A percentile compares a stretch with the other conserved stretches of the same genome.
These are phyloP conservation scores for Gadus chalcogrammus DNA, from an alignment of 2,113 vertebrate genomes.

Conservation along the genomic window DNA sequence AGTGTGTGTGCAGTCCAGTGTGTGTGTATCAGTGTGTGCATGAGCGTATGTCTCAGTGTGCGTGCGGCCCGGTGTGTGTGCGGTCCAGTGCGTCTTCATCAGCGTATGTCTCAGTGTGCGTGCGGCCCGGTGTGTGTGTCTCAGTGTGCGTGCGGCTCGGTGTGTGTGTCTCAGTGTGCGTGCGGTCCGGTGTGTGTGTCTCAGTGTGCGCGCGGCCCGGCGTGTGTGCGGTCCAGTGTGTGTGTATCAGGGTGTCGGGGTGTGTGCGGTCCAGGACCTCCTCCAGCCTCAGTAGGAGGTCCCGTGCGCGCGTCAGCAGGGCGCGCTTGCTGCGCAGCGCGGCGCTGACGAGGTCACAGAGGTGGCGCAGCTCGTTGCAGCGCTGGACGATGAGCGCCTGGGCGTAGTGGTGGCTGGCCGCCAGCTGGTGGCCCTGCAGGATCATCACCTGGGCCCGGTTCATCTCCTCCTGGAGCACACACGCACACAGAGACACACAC, in stretches of 20 bases:
- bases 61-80: no score
- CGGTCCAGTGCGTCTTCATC: no score
- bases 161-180: no score
- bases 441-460: constrained; percentile 82
- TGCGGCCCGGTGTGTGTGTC: not conserved
- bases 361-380: constrained; percentile 90
- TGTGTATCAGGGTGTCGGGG: constrained; percentile 6
- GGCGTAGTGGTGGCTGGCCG: constrained; percentile 91
- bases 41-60: no score
- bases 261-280: constrained; percentile 67
- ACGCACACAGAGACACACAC: constrained; percentile 7
- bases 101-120: not conserved
- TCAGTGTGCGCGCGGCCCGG: not conserved
- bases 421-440: constrained; percentile 88
- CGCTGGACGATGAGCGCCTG: constrained; percentile 91
- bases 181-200: not conserved
- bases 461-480: constrained; percentile 79
- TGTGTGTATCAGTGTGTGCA: no score
- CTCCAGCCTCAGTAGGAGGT: constrained; percentile 84
- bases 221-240: not conserved
- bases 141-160: no score
- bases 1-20: no score
- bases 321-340: constrained; percentile 77
- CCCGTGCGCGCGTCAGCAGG: constrained; percentile 74
- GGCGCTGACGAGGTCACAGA: constrained; percentile 78